Evolutionary conservation across 2,888 invertebrate genomes (phyloP), one percentile per base, ranked within the genome.

Genomic region (Calameuta pallipes): DNA sequence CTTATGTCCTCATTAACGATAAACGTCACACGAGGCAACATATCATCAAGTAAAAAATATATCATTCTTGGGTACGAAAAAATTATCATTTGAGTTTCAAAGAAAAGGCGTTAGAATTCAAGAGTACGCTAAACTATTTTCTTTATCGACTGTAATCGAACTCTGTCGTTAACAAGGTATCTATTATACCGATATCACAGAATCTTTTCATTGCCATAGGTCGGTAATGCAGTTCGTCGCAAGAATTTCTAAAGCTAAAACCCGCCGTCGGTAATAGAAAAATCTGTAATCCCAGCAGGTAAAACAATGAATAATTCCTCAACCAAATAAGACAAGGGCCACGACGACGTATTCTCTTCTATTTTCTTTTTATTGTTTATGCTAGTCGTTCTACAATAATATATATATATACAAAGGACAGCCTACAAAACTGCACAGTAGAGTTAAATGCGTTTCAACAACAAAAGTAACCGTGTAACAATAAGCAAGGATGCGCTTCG

Each of bases 361-460:
- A 71, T 75, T 75, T 70, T 77, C 75, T 78, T 80, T 76, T 81
- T 76, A 74, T 69, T 76, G 68, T 80, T 81, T 80, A 82, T 82
- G 80, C 71, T 81, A 81, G 76, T 81, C 79, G 70, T 56, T 82
- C 79, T 82, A 83, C 83, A 82, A 78, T 78, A 73, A 78, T 80
- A 56, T 78, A 76, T 74, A 68, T 82, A 83, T 83, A 81, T 82
- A 83, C 80, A 83, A 81, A 80, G 78, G 76, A 83, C 83, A 76
- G 77, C 79, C 78, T 82, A 82, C 76, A 75, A 80, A 81, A 82
- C 78, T 81, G 82, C 78, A 78, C 78, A 70, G 76, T 78, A 73
- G 71, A 56, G 69, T 75, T 23, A 35, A 80, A 69, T 69, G 70
- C 76, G 56, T 77, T 23, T 69, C 69, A 79, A 77, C 78, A 76